Conservation (phyloP, 2,113 vertebrate species). For the Galbula dea region DNA sequence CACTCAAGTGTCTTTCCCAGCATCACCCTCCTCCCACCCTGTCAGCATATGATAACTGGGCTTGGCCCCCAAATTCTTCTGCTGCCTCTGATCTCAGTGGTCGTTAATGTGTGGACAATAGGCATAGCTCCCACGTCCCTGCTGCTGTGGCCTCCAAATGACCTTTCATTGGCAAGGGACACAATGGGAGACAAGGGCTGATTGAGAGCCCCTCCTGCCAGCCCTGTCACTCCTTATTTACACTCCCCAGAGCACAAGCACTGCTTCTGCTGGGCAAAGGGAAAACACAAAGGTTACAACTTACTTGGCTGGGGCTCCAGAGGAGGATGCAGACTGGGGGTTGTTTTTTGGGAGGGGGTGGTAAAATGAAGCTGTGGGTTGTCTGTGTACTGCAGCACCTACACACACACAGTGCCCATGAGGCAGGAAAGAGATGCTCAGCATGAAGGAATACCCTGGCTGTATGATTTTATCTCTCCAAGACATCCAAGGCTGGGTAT, state of each 20-base stretch:
- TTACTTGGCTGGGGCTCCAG: background rate
- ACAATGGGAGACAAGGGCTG: constrained; percentile 23
- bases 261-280: background rate
- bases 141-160: constrained; percentile 3
- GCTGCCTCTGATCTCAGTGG: constrained; percentile 29
- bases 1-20: background rate
- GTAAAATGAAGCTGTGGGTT: background rate
- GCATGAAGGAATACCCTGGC: background rate
- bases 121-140: background rate
- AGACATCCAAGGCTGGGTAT: background rate
- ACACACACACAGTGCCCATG: background rate
- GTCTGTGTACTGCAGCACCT: background rate
- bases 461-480: background rate
- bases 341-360: background rate
- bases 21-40: background rate
- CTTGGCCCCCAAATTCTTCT: background rate
- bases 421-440: background rate
- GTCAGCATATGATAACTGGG: background rate
- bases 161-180: constrained; percentile 35
- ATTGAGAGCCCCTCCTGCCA: background rate
- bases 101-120: constrained; percentile 30
- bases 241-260: background rate
- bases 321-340: background rate
- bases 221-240: constrained; percentile 33
- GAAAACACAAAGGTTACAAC: background rate